phyloP scores from a whole-genome alignment of 1,140 invertebrate species.

The Oscheius sp. region DNA sequence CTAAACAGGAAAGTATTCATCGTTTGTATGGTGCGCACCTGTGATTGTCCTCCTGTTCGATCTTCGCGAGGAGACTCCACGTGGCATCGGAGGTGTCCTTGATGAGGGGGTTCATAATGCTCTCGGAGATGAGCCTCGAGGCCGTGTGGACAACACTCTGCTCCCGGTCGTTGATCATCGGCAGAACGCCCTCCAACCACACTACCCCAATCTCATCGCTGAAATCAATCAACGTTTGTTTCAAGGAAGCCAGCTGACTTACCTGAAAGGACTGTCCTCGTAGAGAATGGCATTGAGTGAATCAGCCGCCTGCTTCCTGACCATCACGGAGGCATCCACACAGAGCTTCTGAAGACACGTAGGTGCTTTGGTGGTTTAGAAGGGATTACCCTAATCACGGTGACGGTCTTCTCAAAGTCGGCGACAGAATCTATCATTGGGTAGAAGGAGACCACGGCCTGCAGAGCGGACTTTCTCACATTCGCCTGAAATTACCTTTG shows the following conservation, averaged over 20 bases:
- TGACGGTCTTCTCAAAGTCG: no score
- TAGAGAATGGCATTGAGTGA: neutral
- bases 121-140: neutral
- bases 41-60: slow-evolving; percentile 18
- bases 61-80: slow-evolving; percentile 8
- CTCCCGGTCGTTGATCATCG: slow-evolving; percentile 19
- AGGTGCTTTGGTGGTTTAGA: neutral
- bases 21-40: neutral
- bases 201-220: neutral
- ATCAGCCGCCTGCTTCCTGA: slow-evolving; percentile 11
- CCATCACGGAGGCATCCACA: slow-evolving; percentile 12
- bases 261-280: neutral
- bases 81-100: neutral
- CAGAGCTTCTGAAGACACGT: neutral
- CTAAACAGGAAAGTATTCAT: slow-evolving; percentile 10
- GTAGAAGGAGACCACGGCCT: neutral
- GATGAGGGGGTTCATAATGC: neutral
- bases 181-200: slow-evolving; percentile 13
- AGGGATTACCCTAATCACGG: no score
- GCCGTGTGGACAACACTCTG: neutral
- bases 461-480: neutral
- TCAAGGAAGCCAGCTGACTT: neutral
- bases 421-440: neutral
- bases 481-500: neutral
- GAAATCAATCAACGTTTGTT: neutral